Evolutionary conservation across 2,888 invertebrate genomes (phyloP), one percentile per base, ranked within the genome.

Genomic region (Baccha elongata): DNA sequence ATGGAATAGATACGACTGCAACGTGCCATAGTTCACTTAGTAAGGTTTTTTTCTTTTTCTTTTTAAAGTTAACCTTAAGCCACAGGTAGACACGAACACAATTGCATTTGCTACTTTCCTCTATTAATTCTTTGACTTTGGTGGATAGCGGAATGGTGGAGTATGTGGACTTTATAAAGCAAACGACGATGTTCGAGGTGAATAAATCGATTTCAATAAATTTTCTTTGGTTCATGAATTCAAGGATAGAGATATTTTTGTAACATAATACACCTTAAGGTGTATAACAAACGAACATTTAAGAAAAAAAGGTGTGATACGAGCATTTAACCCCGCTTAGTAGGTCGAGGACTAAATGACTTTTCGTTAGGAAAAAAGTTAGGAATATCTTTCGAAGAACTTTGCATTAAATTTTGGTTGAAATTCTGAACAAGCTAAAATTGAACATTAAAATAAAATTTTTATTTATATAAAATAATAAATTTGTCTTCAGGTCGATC

Each of bases 191-290:
- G 26, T 37, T 69, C 69, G 80, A 80, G 80, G 80, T 80, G 80
- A 80, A 75, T 80, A 80, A 80, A 80, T 80, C 80, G 80, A 80
- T 80, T 80, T 80, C 75, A 75, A 75, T 75, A 75, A 80, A 80
- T 80, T 75, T 75, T 37, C 75, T 69, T 71, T 58, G 62, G 55
- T 58, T 29, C 55, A 72, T 65, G 75, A 62, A 58, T 75, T 71
- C 75, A 64, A 80, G 80, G 74, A 80, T 80, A 26, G 7, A 15
- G 40, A 42, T 60, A 60, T 40, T 26, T 35, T 23, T 40, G 40
- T 50, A 50, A 58, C n/a, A n/a, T n/a, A n/a, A n/a, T n/a, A n/a
- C n/a, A n/a, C n/a, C n/a, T n/a, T n/a, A n/a, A n/a, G n/a, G n/a
- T n/a, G n/a, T n/a, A n/a, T n/a, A n/a, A n/a, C n/a, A n/a, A n/a